Evolutionary conservation across 2,113 vertebrate species (phyloP), one percentile per base, ranked within the genome.

Genomic region (Crotophaga sulcirostris): DNA sequence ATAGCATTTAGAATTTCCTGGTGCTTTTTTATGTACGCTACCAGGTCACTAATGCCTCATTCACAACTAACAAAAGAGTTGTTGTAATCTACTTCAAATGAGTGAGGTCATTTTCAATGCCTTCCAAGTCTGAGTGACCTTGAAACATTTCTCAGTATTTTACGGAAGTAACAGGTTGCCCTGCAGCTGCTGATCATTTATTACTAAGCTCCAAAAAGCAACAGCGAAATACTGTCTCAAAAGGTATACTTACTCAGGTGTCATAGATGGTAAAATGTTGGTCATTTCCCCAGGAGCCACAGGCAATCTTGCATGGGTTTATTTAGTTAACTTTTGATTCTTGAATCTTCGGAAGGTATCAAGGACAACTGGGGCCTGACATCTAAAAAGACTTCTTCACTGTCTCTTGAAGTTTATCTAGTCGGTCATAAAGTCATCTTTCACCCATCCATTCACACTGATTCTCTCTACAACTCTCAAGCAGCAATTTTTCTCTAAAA

Each of bases 11-110:
- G 72, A 90, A 90, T 89, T 95, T 95, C 72, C 89, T 66, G 79
- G 72, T 80, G n/a, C 68, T 52, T 86, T 51, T 92, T 94, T 86
- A 31, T 44, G 59, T 93, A 24, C 16, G 10, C 55, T 88, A 86
- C 59, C 94, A 86, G 80, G 77, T 90, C 83, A 29, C 63, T 83
- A 73, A 62, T 79, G 82, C 54, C 79, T 83, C 88, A 74, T 88
- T 96, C 85, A 67, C 83, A 86, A 67, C 34, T 92, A 96, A 97
- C 88, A 93, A 93, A 91, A 89, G 90, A 34, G 67, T 62, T 82
- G 85, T 67, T 94, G 83, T 95, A 80, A 86, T 86, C 90, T 60
- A 38, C 64, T 75, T 55, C 42, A 31, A 77, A 74, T 29, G 83
- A 51, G 52, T 94, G 94, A 96, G 82, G 76, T 97, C 63, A 93